phyloP scores from a whole-genome alignment of 2,113 vertebrate species.

The Gallinago jamesoni region DNA sequence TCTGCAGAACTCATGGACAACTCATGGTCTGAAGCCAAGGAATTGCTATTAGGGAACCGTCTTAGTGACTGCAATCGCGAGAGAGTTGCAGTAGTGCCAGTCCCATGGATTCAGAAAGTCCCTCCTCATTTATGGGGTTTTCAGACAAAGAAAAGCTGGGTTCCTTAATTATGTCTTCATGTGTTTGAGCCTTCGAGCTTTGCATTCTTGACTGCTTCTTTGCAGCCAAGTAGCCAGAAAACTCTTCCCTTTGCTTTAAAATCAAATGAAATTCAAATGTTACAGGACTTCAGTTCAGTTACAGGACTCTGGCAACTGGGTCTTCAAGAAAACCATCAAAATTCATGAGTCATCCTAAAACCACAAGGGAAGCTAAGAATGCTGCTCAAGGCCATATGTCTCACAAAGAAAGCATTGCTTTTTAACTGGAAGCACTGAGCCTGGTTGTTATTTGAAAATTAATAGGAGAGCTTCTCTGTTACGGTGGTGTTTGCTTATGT shows the following conservation, averaged over 20 bases:
- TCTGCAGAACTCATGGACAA: neutral
- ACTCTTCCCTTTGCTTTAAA: neutral
- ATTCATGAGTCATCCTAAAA: constrained; percentile 50
- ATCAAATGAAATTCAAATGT: neutral
- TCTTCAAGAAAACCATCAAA: constrained; percentile 20
- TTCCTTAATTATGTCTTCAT: neutral
- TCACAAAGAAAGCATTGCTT: neutral
- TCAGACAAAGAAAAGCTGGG: neutral
- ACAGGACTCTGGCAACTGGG: neutral
- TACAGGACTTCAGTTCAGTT: neutral
- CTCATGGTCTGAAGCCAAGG: neutral
- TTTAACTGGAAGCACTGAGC: neutral
- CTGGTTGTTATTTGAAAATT: neutral
- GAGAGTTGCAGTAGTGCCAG: neutral
- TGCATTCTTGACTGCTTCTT: neutral
- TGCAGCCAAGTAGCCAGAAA: neutral
- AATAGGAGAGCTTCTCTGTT: neutral
- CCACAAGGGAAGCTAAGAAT: constrained; percentile 4
- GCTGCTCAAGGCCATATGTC: neutral
- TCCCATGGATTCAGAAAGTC: neutral
- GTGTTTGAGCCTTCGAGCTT: neutral
- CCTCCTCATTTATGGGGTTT: neutral
- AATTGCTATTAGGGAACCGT: neutral
- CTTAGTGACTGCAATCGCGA: neutral
- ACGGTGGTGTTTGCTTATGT: neutral